phyloP scores from a whole-genome alignment of 30 jellyfish, hydroid and myxozoan genomes.

The Rhopilema esculentum region DNA sequence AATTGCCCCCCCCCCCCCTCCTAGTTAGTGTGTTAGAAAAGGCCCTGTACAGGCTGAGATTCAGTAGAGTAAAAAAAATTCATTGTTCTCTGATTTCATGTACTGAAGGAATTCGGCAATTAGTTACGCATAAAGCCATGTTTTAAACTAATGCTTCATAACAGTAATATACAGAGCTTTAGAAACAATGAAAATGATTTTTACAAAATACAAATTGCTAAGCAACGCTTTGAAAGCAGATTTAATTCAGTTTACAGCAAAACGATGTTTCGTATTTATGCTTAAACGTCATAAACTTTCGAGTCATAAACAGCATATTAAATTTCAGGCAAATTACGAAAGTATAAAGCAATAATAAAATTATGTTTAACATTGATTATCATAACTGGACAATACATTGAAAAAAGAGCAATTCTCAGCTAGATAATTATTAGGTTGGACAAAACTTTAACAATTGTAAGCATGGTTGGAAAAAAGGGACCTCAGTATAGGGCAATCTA shows the following conservation, averaged over 20 bases:
- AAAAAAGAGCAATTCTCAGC: not conserved
- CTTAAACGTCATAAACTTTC: not conserved
- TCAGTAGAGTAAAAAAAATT: too few relatives aligned
- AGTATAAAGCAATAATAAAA: not conserved
- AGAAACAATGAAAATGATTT: not conserved
- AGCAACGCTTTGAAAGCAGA: not conserved
- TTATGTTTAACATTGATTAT: not conserved
- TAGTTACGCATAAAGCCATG: conserved; percentile 24
- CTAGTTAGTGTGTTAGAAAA: too few relatives aligned
- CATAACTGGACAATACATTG: not conserved
- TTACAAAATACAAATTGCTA: not conserved
- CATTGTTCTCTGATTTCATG: not conserved
- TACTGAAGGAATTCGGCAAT: conserved; percentile 16
- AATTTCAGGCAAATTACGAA: not conserved
- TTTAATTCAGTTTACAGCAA: not conserved
- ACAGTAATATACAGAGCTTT: conserved; percentile 1
- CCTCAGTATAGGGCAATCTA: too few relatives aligned
- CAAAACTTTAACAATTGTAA: too few relatives aligned
- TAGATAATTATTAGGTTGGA: not conserved
- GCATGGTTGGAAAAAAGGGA: too few relatives aligned
- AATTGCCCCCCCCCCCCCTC: too few relatives aligned
- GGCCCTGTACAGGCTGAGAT: too few relatives aligned
- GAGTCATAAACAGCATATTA: not conserved
- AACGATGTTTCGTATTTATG: not conserved
- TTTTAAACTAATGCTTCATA: conserved; percentile 33